phyloP scores from a whole-genome alignment of 2,888 invertebrate species.

The Meteorus colon region DNA sequence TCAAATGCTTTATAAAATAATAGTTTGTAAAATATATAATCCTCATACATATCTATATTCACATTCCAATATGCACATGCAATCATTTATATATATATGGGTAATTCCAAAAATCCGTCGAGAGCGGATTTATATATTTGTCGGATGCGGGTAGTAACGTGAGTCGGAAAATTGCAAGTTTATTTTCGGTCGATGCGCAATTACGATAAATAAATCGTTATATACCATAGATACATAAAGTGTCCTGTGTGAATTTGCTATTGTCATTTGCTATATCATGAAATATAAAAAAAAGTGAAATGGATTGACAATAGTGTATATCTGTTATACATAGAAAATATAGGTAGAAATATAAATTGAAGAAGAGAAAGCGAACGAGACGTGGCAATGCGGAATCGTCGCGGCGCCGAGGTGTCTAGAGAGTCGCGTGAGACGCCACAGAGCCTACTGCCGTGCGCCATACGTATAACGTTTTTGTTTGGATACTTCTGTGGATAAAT shows the following conservation, averaged over 20 bases:
- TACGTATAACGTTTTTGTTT: slow-evolving; percentile 28
- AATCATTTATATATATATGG: neutral
- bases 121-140: slow-evolving; percentile 41
- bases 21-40: neutral
- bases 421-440: slow-evolving; percentile 58
- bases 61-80: slow-evolving; percentile 1
- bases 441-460: slow-evolving; percentile 49
- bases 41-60: neutral
- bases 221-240: neutral
- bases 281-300: neutral
- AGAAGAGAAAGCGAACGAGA: slow-evolving; percentile 51
- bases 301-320: slow-evolving; percentile 4
- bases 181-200: slow-evolving; percentile 39
- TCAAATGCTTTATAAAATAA: neutral
- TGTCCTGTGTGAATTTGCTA: slow-evolving; percentile 35
- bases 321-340: slow-evolving; percentile 26
- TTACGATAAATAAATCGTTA: slow-evolving; percentile 38
- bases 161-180: slow-evolving; percentile 45
- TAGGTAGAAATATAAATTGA: neutral
- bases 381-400: slow-evolving; percentile 56
- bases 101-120: slow-evolving; percentile 35
- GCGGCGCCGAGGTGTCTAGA: slow-evolving; percentile 56
- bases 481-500: slow-evolving; percentile 28
- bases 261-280: slow-evolving; percentile 22
- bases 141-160: slow-evolving; percentile 35